Evolutionary conservation across 2,113 vertebrate genomes (phyloP), one percentile per base, ranked within the genome.

Genomic region (Rhea americana): DNA sequence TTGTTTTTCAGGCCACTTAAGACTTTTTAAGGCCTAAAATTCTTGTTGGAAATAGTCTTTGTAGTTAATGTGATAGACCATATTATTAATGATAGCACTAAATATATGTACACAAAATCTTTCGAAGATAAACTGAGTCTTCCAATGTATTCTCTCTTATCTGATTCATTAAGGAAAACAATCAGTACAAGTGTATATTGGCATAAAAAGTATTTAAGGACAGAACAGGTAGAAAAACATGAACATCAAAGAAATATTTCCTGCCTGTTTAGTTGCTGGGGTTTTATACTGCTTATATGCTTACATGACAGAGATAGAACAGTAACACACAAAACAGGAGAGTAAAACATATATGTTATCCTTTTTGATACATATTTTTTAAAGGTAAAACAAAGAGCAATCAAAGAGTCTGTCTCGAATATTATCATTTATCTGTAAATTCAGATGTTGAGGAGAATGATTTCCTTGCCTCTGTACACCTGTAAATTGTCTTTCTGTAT

Each of bases 21-120:
- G 13, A 18, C 9, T 45, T 83, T 39, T 28, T 56, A 66, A 71
- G n/a, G 28, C 39, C 30, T 71, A 41, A 8, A n/a, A 56, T 30
- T 90, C 66, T 58, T 14, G 37, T 45, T 47, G 20, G 28, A 70
- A 67, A 50, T 70, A 30, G 14, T 45, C 30, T 39, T 48, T 79
- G 16, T 65, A 39, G 2, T 1, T 24, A 37, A 30, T n/a, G 39
- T 2, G 1, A 37, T 56, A 80, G 68, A 37, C 4, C 22, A 0
- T 66, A 10, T 66, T 0, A 45, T 70, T 87, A 62, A 26, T 58
- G 45, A 35, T 22, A 45, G 25, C 35, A 77, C 11, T 48, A 74
- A 90, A 94, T 80, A 62, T 4, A 35, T 35, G 35, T 35, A 17
- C 28, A 32, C 55, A 47, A 47, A 18, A 47, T 45, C 43, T 45